Conservation (phyloP, 2,113 vertebrate genomes). For the Glaucomys volans region DNA sequence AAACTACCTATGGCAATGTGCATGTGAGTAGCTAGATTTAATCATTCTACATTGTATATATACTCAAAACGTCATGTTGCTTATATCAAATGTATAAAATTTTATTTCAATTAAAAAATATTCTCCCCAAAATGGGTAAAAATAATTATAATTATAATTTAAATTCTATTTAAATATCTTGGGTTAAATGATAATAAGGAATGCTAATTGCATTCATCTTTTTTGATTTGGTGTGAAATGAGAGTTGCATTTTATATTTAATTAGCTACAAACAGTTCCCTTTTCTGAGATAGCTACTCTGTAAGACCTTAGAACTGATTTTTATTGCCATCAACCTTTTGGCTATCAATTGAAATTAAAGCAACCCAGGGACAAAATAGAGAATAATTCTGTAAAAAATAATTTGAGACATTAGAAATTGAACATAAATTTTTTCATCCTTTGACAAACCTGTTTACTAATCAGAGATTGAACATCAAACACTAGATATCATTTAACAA, state of each 20-base stretch:
- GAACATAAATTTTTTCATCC: not conserved
- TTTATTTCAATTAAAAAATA: not conserved
- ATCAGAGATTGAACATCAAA: not conserved
- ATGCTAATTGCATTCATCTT: not conserved
- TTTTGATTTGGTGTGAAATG: not conserved
- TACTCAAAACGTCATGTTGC: not conserved
- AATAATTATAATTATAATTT: not conserved
- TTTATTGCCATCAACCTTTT: conserved; percentile 12
- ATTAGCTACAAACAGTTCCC: not conserved
- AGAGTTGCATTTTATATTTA: not conserved
- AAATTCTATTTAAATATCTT: not conserved
- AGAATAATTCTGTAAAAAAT: not conserved
- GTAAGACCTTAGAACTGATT: not conserved
- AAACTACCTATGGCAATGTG: not conserved
- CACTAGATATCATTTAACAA: not conserved
- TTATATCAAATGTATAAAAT: too few species aligned
- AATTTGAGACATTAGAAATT: not conserved
- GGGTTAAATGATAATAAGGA: not conserved
- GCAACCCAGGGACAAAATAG: not conserved
- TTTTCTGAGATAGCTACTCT: not conserved
- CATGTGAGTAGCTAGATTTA: not conserved
- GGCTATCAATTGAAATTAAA: not conserved
- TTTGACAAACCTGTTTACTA: not conserved
- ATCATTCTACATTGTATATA: not conserved
- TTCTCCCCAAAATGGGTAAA: rapidly evolving